Conservation (phyloP, 2,113 vertebrate genomes). For the Pogonocichla stellata region DNA sequence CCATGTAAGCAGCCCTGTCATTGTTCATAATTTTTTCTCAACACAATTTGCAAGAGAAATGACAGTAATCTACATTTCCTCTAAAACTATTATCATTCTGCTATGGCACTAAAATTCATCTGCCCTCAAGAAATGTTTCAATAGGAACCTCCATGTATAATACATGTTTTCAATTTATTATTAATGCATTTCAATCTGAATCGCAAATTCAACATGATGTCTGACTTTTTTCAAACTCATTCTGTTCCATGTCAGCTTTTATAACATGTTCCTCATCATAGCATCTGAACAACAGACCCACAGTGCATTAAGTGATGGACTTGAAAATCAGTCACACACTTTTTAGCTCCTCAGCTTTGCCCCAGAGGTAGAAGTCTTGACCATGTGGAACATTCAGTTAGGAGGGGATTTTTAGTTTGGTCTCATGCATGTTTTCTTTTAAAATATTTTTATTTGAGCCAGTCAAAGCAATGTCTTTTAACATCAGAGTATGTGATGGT, state of each 20-base stretch:
- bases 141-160: conserved; percentile 51
- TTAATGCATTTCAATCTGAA: conserved; percentile 58
- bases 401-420: not conserved
- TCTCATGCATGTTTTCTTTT: not conserved
- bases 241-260: conserved; percentile 1
- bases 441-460: not conserved
- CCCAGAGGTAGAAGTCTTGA: not conserved
- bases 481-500: not conserved
- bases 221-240: conserved; percentile 12
- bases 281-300: not conserved
- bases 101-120: conserved; percentile 24
- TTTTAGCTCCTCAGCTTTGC: not conserved
- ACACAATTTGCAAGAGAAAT: conserved; percentile 40
- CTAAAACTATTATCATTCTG: conserved; percentile 30
- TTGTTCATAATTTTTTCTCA: conserved; percentile 23
- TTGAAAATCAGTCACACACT: not conserved
- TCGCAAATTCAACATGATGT: conserved; percentile 41
- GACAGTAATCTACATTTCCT: conserved; percentile 40
- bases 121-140: conserved; percentile 44
- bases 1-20: not conserved
- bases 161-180: conserved; percentile 57
- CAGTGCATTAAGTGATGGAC: not conserved
- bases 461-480: not conserved
- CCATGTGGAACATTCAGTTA: not conserved
- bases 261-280: not conserved